phyloP scores from a whole-genome alignment of 2,888 invertebrate species.

The Tipula vernalis region DNA sequence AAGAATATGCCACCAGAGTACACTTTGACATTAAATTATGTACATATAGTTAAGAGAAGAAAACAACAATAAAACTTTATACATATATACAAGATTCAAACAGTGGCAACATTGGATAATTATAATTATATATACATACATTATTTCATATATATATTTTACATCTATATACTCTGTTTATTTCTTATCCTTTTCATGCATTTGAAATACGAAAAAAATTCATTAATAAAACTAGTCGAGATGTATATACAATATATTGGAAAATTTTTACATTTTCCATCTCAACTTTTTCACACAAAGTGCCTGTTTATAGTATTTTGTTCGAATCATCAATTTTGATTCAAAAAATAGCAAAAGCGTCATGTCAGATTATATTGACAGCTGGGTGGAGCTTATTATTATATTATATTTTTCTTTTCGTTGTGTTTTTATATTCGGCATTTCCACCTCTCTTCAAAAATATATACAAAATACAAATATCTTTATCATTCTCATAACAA shows the following conservation, averaged over 20 bases:
- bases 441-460: neutral
- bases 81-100: neutral
- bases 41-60: neutral
- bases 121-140: neutral
- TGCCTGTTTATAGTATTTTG: neutral
- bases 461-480: no score
- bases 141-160: neutral
- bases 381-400: slow-evolving; percentile 8
- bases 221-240: neutral
- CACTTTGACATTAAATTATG: slow-evolving; percentile 6
- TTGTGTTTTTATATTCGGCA: neutral
- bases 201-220: neutral
- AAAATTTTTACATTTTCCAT: neutral
- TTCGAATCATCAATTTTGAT: slow-evolving; percentile 4
- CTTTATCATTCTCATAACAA: neutral
- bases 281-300: neutral
- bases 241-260: neutral
- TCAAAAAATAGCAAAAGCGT: neutral
- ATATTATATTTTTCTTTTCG: neutral
- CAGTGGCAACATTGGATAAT: neutral
- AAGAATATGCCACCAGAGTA: neutral
- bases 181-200: neutral
- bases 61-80: slow-evolving; percentile 5
- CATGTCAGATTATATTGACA: slow-evolving; percentile 9
- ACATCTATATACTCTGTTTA: neutral